These are phyloP conservation scores for Odontomachus brunneus DNA, from an alignment of 1,140 invertebrate genomes.

Conservation along the genomic window DNA sequence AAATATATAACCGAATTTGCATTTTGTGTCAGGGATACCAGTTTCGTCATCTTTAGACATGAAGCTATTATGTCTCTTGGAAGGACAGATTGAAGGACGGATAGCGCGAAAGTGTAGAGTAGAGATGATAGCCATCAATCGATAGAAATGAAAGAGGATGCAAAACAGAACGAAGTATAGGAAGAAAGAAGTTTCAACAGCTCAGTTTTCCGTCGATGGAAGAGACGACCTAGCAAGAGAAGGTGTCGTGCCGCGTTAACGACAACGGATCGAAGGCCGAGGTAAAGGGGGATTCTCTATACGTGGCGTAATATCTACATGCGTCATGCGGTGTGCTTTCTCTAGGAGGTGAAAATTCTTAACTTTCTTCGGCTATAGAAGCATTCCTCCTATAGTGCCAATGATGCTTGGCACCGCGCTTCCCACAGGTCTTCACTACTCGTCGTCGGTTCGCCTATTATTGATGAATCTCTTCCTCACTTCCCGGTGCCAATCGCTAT, in stretches of 20 bases:
- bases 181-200: conserved; percentile 26
- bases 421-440: conserved; percentile 38
- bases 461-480: conserved; percentile 18
- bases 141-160: background rate
- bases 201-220: background rate
- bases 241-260: conserved; percentile 13
- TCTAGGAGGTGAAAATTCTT: conserved; percentile 83
- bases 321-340: conserved; percentile 82
- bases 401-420: conserved; percentile 69
- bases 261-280: conserved; percentile 55
- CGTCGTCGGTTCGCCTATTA: conserved; percentile 11
- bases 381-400: conserved; percentile 69
- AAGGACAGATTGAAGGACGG: too few species aligned
- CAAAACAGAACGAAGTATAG: background rate
- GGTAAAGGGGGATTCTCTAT: conserved; percentile 66
- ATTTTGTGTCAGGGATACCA: background rate
- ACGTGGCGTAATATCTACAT: conserved; percentile 76
- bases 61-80: background rate
- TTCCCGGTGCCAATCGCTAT: conserved; percentile 25
- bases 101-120: too few species aligned
- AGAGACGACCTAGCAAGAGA: conserved; percentile 19
- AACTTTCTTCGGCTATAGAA: conserved; percentile 82
- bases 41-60: background rate
- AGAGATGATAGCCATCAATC: background rate
- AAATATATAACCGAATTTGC: background rate